Evolutionary conservation across 2,888 invertebrate species (phyloP).

Genomic region (Caenorhabditis sp.): DNA sequence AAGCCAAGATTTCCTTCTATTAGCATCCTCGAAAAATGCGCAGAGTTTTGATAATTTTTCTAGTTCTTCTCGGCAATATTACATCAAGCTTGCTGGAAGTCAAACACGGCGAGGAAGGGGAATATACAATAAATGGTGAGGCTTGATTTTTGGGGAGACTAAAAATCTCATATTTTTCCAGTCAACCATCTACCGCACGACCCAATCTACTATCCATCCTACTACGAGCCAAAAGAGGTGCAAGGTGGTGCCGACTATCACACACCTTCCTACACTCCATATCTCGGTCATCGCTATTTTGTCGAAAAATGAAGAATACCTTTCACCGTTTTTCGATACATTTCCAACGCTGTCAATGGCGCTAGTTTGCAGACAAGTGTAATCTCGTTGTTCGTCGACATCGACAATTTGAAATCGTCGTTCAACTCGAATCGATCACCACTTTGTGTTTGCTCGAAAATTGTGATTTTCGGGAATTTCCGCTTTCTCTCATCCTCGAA

Average conservation of each 20-base stretch:
- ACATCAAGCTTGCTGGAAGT: too few relatives aligned
- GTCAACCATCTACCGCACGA: background rate
- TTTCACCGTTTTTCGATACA: background rate
- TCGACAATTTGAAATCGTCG: background rate
- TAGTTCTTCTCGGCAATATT: too few relatives aligned
- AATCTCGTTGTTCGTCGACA: background rate
- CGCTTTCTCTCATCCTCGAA: background rate
- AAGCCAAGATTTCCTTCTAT: too few relatives aligned
- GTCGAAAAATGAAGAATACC: background rate
- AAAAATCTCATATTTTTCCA: too few relatives aligned
- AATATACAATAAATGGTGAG: too few relatives aligned
- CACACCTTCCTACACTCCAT: conserved; percentile 5
- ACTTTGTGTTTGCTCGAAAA: background rate
- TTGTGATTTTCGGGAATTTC: background rate
- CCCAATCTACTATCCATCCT: background rate
- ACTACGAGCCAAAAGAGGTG: background rate
- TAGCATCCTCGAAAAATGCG: too few relatives aligned
- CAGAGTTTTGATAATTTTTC: too few relatives aligned
- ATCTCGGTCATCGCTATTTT: background rate
- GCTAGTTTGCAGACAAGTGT: background rate
- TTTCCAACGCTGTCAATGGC: background rate
- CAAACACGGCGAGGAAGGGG: too few relatives aligned
- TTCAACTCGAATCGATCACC: background rate
- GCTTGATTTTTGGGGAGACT: too few relatives aligned
- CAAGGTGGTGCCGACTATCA: background rate